These are phyloP conservation scores for Stratiomys singularior DNA, from an alignment of 2,888 invertebrate species.

Conservation along the genomic window DNA sequence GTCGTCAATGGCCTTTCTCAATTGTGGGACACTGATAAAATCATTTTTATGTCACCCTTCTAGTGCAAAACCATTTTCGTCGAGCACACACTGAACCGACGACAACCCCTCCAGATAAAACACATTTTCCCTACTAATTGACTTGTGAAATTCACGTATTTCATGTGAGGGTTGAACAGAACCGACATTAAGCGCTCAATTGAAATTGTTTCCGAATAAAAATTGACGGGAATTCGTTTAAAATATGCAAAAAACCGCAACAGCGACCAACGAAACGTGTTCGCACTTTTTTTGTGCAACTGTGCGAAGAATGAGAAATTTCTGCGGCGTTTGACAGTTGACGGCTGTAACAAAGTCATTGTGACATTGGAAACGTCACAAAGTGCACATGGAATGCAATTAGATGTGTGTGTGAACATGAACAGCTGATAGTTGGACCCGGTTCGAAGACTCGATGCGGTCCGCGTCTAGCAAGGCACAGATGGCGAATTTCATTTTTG, in stretches of 20 bases:
- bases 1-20: background rate
- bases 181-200: background rate
- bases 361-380: conserved; percentile 1
- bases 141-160: conserved; percentile 3
- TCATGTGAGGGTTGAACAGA: background rate
- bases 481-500: no score
- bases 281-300: conserved; percentile 45
- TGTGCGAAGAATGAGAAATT: conserved; percentile 33
- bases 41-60: background rate
- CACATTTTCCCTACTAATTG: conserved; percentile 13
- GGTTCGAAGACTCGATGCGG: no score
- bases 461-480: no score
- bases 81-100: background rate
- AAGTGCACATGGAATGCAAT: background rate
- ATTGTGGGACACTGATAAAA: background rate
- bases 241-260: conserved; percentile 30
- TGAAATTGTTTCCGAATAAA: conserved; percentile 35
- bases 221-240: background rate
- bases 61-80: no score
- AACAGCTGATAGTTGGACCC: background rate
- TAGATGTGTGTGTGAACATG: conserved; percentile 8
- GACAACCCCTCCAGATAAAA: background rate
- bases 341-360: conserved; percentile 14
- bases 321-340: conserved; percentile 12
- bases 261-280: conserved; percentile 29